Evolutionary conservation across 2,888 invertebrate genomes (phyloP), one percentile per base, ranked within the genome.

Genomic region (Exocentrus adspersus): DNA sequence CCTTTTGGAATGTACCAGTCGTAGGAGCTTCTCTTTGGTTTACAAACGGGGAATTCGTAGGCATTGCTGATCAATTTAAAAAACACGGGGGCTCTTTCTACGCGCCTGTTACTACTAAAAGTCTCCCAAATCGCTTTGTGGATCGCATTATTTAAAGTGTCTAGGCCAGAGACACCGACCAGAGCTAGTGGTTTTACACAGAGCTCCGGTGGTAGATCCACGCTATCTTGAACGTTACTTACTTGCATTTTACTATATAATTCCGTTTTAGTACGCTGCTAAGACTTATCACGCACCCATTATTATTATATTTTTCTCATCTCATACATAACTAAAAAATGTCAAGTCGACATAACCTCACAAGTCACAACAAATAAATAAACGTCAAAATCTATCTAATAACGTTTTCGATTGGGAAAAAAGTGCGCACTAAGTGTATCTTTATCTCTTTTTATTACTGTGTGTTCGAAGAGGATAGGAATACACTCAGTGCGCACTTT

Each of bases 1-100:
- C 98, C 98, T 81, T 93, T 94, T 0, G 95, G 95, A 73, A 95
- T 92, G 82, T 97, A 97, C 93, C 95, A 95, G 79, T 97, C 97
- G 81, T 97, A 97, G 0, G 94, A 93, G 77, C 91, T 91, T 70
- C 94, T 86, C 85, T 95, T 93, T 3, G 93, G 92, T 80, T 94
- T 94, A 5, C 92, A 89, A 24, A 91, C 88, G 3, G 96, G 95
- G 82, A 96, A 97, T 76, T 94, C 93, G 82, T 95, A 92, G 28
- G 92, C 92, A 69, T 90, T 89, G 67, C 89, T 88, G 58, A 97
- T 86, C 62, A 94, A 84, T 80, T 93, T 92, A 82, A 95, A 95
- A 73, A 91, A 88, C 62, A 98, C 89, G 0, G 94, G 89, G 45
- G 93, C 89, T 76, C 94, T 88, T 78, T 97, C 95, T 1, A 90